A percentile compares a stretch with the other conserved stretches of the same genome.
Evolutionary conservation across 2,113 vertebrate species (phyloP).

Genomic region (Aldabrachelys gigantea): DNA sequence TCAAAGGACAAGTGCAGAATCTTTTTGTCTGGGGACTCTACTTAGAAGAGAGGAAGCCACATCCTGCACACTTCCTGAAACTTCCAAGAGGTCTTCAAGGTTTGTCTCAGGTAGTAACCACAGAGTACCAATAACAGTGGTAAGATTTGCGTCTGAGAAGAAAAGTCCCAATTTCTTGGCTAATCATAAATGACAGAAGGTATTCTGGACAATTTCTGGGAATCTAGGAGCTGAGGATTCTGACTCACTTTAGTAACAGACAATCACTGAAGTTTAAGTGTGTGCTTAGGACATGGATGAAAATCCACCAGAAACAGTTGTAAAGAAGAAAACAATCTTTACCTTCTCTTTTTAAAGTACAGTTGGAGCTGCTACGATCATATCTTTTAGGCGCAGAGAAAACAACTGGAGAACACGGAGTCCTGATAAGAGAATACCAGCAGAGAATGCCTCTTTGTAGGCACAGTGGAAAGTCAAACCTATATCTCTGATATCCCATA

Average conservation of each 20-base stretch:
- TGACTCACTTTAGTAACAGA: constrained; percentile 9
- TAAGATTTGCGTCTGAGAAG: neutral
- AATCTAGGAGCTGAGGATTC: neutral
- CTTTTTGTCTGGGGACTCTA: neutral
- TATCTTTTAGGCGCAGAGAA: neutral
- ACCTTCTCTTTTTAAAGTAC: neutral
- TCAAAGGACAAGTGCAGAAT: neutral
- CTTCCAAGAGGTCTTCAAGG: constrained; percentile 48
- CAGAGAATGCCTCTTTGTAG: neutral
- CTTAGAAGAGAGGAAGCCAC: neutral
- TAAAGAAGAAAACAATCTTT: neutral
- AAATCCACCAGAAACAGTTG: too few relatives aligned
- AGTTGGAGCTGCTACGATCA: neutral
- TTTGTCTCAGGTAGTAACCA: constrained; percentile 16
- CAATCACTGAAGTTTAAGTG: neutral
- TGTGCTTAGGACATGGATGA: neutral
- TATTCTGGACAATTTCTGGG: neutral
- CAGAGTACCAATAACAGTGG: neutral
- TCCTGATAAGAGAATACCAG: neutral
- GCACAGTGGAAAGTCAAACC: neutral
- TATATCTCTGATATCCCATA: neutral
- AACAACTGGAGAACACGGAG: neutral
- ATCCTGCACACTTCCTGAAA: constrained; percentile 29
- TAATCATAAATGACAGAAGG: neutral
- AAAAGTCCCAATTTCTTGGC: neutral